Base-by-base conservation (phyloP, 2,113 vertebrate genomes). In the Cavia aperea region DNA sequence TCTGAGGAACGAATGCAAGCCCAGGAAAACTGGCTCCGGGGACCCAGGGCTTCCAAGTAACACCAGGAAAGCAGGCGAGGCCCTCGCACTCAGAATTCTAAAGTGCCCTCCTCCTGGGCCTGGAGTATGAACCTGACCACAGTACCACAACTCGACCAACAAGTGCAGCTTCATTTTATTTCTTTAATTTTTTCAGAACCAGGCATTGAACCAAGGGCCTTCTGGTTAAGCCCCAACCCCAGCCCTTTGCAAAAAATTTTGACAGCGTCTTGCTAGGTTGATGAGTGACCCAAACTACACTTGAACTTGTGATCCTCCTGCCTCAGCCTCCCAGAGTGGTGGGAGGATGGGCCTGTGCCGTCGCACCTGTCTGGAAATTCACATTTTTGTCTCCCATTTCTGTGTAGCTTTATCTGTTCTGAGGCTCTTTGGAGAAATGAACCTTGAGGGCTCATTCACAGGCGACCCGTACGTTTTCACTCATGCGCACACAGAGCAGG, bases 51-150 rank as follows among this genome's bases (percentile, higher is more conserved):
- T 63, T 75, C 65, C 63, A 0, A n/a, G 21, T 24, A 6, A 29
- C 1, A 31, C n/a, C 26, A 1, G 1, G 0, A 2, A 10, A 5
- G 0, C 16, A 5, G 23, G 16, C 19, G n/a, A 39, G 31, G 16
- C 16, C 26, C 23, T 68, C 3, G 0, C 2, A 4, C 66, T 90
- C 46, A 31, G 36, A 33, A 33, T 33, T 39, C 21, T 4, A 0
- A 3, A 46, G 15, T n/a, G 46, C 54, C 43, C 0, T 49, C 7
- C 23, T 62, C 36, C 7, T 4, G 29, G 16, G 16, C 26, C 36
- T 26, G 3, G 29, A 1, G 2, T 60, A 14, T 49, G n/a, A 43
- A 21, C 5, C 15, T 11, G 18, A 43, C 15, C 60, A 1, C 5
- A 5, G 2, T 11, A 15, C 33, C 33, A 18, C 24, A 12, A 19